Evolutionary conservation across 2,888 invertebrate species (phyloP), one percentile per base, ranked within the genome.

Genomic region (Ferrisia virgata): DNA sequence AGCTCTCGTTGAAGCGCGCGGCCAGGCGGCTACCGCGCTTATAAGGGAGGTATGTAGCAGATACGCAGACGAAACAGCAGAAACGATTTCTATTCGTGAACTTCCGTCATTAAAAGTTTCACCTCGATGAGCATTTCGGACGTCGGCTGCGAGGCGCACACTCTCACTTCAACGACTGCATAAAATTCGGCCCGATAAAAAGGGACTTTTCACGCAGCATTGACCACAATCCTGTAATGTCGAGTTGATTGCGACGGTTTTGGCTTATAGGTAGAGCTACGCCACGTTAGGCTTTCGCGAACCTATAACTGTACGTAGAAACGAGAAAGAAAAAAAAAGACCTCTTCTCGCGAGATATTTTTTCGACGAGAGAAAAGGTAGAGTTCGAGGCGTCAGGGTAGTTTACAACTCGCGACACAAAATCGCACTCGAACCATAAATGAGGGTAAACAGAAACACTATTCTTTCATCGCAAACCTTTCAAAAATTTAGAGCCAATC

Each of bases 61-160:
- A 53, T 22, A 18, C 53, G 18, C 22, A 53, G 53, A 2, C 6
- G 53, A 53, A 53, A 18, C 22, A 53, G 53, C 0, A 18, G 53
- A 53, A 53, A 18, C 53, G 18, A 64, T 64, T 76, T 76, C 18
- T 36, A 76, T 76, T 76, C 72, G 72, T 36, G 72, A 76, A 76
- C 72, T 76, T 76, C 72, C 72, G 72, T 76, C 72, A 76, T 76
- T 76, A 76, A 76, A 76, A 76, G 72, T 76, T 76, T 76, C 72
- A 76, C 72, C 72, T 76, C 72, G 72, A 76, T 76, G 72, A 76
- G 36, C 72, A 76, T 76, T 36, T 33, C 72, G 72, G 28, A 76
- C 31, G 33, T 1, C 31, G 33, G 72, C 28, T 36, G 69, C n/a
- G 69, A 28, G 36, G 36, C 72, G 72, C 36, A 28, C 64, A 28